Base-by-base conservation (phyloP, 2,797 vertebrate genomes). In the Clarias platycephalus region DNA sequence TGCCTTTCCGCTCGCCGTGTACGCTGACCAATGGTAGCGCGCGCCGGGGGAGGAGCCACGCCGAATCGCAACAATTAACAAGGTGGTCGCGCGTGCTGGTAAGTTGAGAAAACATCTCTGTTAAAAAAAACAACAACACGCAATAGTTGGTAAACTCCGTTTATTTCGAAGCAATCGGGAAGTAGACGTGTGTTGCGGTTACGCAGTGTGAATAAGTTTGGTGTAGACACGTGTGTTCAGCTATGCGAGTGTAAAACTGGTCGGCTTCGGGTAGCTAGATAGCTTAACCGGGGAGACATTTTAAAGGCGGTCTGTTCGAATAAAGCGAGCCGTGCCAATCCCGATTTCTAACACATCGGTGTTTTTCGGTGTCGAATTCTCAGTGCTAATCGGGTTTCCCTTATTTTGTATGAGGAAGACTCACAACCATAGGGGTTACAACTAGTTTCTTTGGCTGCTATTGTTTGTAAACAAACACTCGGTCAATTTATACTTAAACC, bases 61-160 rank as follows among this genome's bases (percentile, higher is more conserved):
- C 1, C 12, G 28, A 76, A 76, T 31, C 28, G 58, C n/a, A 66
- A 85, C 84, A 85, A 74, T 80, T 80, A 79, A 34, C 44, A 2
- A 7, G 49, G 31, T 8, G 4, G 26, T 55, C 10, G 53, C 34
- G 44, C 34, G 63, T 24, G 80, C 10, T 57, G 80, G 79, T 82
- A 74, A 85, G 84, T 85, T 8, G 8, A 24, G 44, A 37, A 5
- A 7, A 34, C 44, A 12, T 49, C 10, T 49, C 44, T 12, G 44
- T 49, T 49, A 28, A 28, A 64, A 64, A 28, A 24, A 40, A 37
- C 24, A 70, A 10, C 63, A 26, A 37, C 6, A 7, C 9, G 9
- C 2, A 44, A 12, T 71, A 6, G 6, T 6, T 49, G 0, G 2
- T 74, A 26, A 16, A 57, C 57, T 31, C 1, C 16, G 8, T 15